Percentiles rank a stretch among this genome's conserved stretches.
phyloP scores from a whole-genome alignment of 1,140 invertebrate species.

The Globodera rostochiensis region DNA sequence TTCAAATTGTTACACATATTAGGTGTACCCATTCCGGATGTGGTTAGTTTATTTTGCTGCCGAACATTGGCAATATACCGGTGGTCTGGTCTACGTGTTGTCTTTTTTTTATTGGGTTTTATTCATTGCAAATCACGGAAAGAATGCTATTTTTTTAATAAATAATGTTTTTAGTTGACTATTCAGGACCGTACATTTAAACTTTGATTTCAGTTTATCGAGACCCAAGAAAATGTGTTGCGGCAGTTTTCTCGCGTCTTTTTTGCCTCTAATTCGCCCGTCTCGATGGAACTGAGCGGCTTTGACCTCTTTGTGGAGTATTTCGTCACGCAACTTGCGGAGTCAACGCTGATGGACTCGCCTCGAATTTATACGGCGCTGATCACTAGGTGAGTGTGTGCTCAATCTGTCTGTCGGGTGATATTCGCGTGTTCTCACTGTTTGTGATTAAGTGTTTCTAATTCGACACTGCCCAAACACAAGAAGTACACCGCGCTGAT shows the following conservation, averaged over 20 bases:
- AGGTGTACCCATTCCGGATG: constrained; percentile 9
- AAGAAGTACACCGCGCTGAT: neutral
- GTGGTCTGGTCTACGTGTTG: too few species aligned
- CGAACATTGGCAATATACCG: neutral
- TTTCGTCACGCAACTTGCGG: constrained; percentile 13
- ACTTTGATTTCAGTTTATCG: neutral
- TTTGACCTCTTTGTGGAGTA: constrained; percentile 2
- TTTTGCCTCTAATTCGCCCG: constrained; percentile 3
- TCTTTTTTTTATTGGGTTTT: too few species aligned
- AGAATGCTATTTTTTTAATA: too few species aligned
- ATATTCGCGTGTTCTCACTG: neutral
- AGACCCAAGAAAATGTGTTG: constrained; percentile 12
- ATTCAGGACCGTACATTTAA: neutral
- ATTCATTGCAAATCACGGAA: too few species aligned
- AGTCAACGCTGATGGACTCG: constrained; percentile 17
- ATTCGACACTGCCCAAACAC: constrained; percentile 6
- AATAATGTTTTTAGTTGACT: neutral
- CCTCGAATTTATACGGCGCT: constrained; percentile 25
- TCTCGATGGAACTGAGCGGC: constrained; percentile 12
- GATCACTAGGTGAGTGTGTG: neutral
- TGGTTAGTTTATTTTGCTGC: constrained; percentile 11
- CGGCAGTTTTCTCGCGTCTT: constrained; percentile 2
- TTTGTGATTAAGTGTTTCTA: constrained; percentile 6
- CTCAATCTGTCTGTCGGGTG: neutral
- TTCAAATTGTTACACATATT: constrained; percentile 27